Evolutionary conservation across 2,113 vertebrate species (phyloP), one percentile per base, ranked within the genome.

Genomic region (Mesoclemmys tuberculata): DNA sequence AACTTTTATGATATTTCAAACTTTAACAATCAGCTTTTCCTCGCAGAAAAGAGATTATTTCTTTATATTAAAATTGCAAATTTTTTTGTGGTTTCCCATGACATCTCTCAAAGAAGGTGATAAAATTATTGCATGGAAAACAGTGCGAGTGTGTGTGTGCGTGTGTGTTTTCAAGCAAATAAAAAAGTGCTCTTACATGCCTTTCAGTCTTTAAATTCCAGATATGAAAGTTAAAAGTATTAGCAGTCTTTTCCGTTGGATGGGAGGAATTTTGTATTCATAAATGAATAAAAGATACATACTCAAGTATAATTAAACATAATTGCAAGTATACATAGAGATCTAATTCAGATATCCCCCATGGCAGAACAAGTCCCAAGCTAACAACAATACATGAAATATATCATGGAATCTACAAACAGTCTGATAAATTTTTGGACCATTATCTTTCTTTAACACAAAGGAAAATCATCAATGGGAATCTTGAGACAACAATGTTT

Each of bases 1-100:
- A 97, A 97, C 87, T 96, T 96, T 93, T 94, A 96, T 93, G 75
- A 48, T 96, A 89, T 95, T 96, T 95, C 96, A 96, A 97, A 97
- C 82, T 97, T 96, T 90, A 93, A 97, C 61, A 97, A 97, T 85
- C 24, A 98, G 31, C 51, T 31, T 90, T 93, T 95, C 79, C 68
- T 93, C 48, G 82, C 82, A 95, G 88, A 95, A 94, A 95, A 82
- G n/a, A 54, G 3, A 89, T 87, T 54, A 10, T 74, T 93, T 82
- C 44, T 89, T 93, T 75, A 52, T 51, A 96, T 10, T 93, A 82
- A 92, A 82, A 89, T 93, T 96, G 46, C 44, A 83, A 44, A 54
- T 90, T 85, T 18, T 75, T 51, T 46, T 85, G 82, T 80, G 58
- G 79, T 38, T 44, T 80, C 82, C 49, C 2, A 80, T 82, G 44